These are phyloP conservation scores for Brachirus orientalis DNA, from an alignment of 2,113 vertebrate species.

Conservation along the genomic window DNA sequence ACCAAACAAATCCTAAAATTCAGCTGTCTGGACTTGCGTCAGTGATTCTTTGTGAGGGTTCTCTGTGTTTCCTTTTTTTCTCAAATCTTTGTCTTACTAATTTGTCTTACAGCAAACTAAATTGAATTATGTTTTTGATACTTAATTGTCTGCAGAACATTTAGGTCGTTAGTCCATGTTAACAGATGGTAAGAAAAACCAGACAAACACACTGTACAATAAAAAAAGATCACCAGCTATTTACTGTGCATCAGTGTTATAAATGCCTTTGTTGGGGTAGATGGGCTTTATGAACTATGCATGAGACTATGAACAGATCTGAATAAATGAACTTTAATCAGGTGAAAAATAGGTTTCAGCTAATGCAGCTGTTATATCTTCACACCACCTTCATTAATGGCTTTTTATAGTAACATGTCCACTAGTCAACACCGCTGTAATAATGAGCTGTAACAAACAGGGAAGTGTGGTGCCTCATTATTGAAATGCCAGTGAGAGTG, in stretches of 20 bases:
- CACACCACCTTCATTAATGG: conserved; percentile 14
- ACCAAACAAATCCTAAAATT: background rate
- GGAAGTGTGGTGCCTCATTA: conserved; percentile 21
- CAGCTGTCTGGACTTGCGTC: background rate
- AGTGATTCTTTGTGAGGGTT: background rate
- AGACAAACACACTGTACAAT: too few relatives aligned
- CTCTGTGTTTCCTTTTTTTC: too few relatives aligned
- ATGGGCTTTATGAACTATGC: background rate
- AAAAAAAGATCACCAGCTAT: too few relatives aligned
- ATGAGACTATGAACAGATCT: background rate
- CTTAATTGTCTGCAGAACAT: too few relatives aligned
- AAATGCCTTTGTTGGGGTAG: too few relatives aligned
- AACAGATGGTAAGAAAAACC: too few relatives aligned
- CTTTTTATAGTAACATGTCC: conserved; percentile 28
- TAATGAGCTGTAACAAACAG: conserved; percentile 23
- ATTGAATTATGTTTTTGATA: too few relatives aligned
- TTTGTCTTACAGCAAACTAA: too few relatives aligned
- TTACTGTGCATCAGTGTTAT: too few relatives aligned
- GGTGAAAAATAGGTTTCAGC: background rate
- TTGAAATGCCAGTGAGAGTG: background rate
- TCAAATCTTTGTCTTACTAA: too few relatives aligned
- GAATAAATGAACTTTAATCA: conserved; percentile 6
- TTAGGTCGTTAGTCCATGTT: too few relatives aligned
- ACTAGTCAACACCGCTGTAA: conserved; percentile 28
- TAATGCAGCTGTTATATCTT: conserved; percentile 6